phyloP scores from a whole-genome alignment of 2,113 vertebrate genomes.

The Notothenia rossii region DNA sequence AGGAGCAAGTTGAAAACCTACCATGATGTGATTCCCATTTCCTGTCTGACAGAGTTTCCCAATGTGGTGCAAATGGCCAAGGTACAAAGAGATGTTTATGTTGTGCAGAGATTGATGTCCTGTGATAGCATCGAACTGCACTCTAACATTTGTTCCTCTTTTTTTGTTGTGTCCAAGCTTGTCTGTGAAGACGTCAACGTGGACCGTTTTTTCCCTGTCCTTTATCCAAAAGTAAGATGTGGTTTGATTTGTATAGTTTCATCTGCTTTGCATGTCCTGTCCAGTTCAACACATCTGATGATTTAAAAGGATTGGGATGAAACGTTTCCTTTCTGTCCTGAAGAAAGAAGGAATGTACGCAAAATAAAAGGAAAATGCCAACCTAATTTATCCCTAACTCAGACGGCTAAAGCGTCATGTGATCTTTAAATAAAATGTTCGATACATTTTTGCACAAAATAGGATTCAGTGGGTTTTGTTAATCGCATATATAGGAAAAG shows the following conservation, averaged over 20 bases:
- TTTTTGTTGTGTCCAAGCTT: constrained; percentile 81
- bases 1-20: constrained; percentile 93
- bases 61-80: constrained; percentile 98
- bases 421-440: neutral
- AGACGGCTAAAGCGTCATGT: neutral
- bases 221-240: constrained; percentile 88
- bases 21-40: constrained; percentile 97
- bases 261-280: neutral
- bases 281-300: neutral
- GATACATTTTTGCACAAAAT: neutral
- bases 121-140: neutral
- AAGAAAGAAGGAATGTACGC: neutral
- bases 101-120: neutral
- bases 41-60: constrained; percentile 97
- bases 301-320: neutral
- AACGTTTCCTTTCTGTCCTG: neutral
- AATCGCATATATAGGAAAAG: neutral
- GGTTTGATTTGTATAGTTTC: neutral
- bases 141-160: constrained; percentile 20
- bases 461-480: neutral
- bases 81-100: constrained; percentile 77
- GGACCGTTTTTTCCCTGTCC: constrained; percentile 95
- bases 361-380: neutral
- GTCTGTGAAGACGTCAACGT: constrained; percentile 96
- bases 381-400: neutral